Evolutionary conservation across 23 tunicate species (phyloP).

Genomic region (Styela clava): DNA sequence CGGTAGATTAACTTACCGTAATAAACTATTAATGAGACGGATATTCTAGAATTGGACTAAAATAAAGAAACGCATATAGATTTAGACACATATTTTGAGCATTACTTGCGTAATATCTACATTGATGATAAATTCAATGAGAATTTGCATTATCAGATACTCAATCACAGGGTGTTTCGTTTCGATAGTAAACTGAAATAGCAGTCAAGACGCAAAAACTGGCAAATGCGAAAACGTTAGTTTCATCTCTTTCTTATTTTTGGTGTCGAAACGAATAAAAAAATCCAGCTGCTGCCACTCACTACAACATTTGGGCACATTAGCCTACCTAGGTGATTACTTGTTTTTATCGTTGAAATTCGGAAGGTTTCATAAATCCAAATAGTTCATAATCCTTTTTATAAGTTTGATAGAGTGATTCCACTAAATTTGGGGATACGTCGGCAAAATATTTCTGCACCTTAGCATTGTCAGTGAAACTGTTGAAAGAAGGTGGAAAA

Average conservation of each 20-base stretch:
- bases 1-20: too few relatives aligned
- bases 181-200: neutral
- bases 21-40: too few relatives aligned
- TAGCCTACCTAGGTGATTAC: neutral
- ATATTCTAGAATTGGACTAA: too few relatives aligned
- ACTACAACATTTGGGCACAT: neutral
- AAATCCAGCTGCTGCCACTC: too few relatives aligned
- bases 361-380: constrained; percentile 42
- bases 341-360: constrained; percentile 17
- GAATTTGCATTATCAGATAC: too few relatives aligned
- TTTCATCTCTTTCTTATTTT: too few relatives aligned
- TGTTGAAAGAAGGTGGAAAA: constrained; percentile 21
- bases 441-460: constrained; percentile 18
- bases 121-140: too few relatives aligned
- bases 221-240: too few relatives aligned
- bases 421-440: constrained; percentile 31
- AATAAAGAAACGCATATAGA: too few relatives aligned
- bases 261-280: neutral
- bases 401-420: constrained; percentile 41
- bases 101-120: too few relatives aligned
- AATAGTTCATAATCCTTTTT: constrained; percentile 40
- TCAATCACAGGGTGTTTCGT: too few relatives aligned
- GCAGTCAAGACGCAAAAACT: neutral
- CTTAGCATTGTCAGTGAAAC: constrained; percentile 6
- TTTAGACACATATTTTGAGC: too few relatives aligned